A percentile compares a stretch with the other conserved stretches of the same genome.
These are phyloP conservation scores for Mesocentrotus franciscanus DNA, from an alignment of 53 echinoderm and acorn worm species.

Conservation along the genomic window DNA sequence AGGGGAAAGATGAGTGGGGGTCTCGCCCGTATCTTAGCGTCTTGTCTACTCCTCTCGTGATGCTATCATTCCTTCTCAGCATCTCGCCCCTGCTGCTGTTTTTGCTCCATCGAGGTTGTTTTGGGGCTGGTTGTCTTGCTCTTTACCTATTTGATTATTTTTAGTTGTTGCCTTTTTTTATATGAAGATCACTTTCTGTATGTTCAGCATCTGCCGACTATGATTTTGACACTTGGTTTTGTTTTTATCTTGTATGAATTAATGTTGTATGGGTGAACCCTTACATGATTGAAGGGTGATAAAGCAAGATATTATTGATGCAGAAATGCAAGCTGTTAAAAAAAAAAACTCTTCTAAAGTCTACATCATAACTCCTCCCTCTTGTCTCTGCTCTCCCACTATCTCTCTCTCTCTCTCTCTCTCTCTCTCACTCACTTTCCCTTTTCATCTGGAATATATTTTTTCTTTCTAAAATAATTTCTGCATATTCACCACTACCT, in stretches of 20 bases:
- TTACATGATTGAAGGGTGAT: background rate
- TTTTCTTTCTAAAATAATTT: background rate
- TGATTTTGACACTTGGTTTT: background rate
- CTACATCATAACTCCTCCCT: background rate
- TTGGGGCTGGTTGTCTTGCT: background rate
- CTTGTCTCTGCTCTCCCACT: background rate
- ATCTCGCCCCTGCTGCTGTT: background rate
- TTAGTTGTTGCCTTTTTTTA: background rate
- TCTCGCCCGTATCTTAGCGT: slow-evolving; percentile 47
- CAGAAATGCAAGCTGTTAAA: background rate
- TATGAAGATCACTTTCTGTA: background rate
- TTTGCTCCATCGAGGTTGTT: background rate
- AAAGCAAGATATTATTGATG: background rate
- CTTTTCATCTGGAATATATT: background rate
- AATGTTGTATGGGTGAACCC: background rate
- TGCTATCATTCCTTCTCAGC: slow-evolving; percentile 39
- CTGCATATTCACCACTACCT: background rate
- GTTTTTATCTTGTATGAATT: background rate
- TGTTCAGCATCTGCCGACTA: background rate
- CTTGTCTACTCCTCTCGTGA: slow-evolving; percentile 48
- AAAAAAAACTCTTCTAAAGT: background rate
- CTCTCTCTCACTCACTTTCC: background rate
- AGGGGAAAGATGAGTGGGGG: slow-evolving; percentile 52
- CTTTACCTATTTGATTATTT: background rate
- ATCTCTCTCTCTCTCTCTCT: background rate